Evolutionary conservation across 2,888 invertebrate genomes (phyloP), one percentile per base, ranked within the genome.

Genomic region (Spialia ferax): DNA sequence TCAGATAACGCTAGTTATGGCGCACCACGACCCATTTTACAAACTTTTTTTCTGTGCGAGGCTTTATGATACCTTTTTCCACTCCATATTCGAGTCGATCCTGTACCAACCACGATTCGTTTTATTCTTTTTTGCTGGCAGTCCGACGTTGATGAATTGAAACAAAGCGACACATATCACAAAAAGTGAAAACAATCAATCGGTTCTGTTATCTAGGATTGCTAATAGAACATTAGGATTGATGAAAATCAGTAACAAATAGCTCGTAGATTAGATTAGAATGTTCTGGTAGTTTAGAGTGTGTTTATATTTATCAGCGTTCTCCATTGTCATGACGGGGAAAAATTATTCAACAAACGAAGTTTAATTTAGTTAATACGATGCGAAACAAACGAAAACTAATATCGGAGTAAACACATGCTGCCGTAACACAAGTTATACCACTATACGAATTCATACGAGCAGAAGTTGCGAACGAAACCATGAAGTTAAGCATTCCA

Each of bases 321-420:
- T 26, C 22, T 26, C 18, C 15, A 11, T 42, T 23, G 3, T n/a
- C 2, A n/a, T 38, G n/a, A 8, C 38, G n/a, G n/a, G 45, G 20
- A 45, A 32, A 63, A 32, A 45, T 48, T 20, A 7, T 10, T 48
- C 13, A 23, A 10, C 29, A 18, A 55, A n/a, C 45, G 20, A 26
- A 22, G 20, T 61, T 69, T 54, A 62, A 54, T 63, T 68, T 61
- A 15, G 65, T 71, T 69, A 74, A 73, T 70, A 69, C 59, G 55
- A 56, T 32, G 57, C 62, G 70, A 69, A 73, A 73, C 73, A 71
- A 73, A 72, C 74, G 71, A 73, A 87, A 87, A 87, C 82, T 86
- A 86, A 86, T 87, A 87, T 80, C 77, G 74, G 75, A 82, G 81
- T 77, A 76, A 79, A 77, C 86, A 87, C 75, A 81, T 86, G 85